Percentiles rank a stretch among this genome's conserved stretches.
phyloP scores from a whole-genome alignment of 2,888 invertebrate species.

The Callyntrura sp. region DNA sequence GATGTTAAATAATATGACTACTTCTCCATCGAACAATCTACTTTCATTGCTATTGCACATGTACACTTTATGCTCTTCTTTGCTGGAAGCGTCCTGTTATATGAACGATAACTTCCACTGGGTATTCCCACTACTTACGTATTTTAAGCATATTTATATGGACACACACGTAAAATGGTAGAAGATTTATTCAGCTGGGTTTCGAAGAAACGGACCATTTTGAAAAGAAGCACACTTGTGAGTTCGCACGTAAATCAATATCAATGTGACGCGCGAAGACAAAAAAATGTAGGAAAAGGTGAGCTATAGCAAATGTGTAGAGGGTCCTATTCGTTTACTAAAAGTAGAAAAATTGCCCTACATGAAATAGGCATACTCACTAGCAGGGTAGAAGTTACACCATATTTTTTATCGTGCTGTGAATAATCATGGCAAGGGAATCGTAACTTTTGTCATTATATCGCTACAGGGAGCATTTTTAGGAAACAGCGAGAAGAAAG shows the following conservation, averaged over 20 bases:
- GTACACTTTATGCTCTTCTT: constrained; percentile 14
- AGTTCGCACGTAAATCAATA: constrained; percentile 75
- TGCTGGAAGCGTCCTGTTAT: constrained; percentile 16
- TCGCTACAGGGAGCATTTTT: no score
- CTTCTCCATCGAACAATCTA: not conserved
- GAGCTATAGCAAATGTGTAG: not conserved
- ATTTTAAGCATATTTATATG: constrained; percentile 4
- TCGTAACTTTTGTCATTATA: no score
- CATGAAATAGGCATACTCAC: not conserved
- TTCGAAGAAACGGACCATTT: constrained; percentile 24
- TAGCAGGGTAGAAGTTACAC: no score
- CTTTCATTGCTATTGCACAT: constrained; percentile 37
- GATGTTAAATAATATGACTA: not conserved
- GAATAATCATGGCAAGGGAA: no score
- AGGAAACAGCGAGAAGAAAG: no score
- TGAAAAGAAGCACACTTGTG: constrained; percentile 50
- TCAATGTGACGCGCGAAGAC: constrained; percentile 9
- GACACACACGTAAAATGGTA: not conserved
- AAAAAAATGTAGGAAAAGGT: not conserved
- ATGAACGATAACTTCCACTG: constrained; percentile 6
- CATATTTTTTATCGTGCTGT: no score
- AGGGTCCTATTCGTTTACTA: constrained; percentile 51
- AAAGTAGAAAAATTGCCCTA: not conserved
- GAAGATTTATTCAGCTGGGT: constrained; percentile 29
- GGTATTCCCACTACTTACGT: not conserved